phyloP scores from a whole-genome alignment of 2,113 vertebrate genomes.

The Epinephelus moara region DNA sequence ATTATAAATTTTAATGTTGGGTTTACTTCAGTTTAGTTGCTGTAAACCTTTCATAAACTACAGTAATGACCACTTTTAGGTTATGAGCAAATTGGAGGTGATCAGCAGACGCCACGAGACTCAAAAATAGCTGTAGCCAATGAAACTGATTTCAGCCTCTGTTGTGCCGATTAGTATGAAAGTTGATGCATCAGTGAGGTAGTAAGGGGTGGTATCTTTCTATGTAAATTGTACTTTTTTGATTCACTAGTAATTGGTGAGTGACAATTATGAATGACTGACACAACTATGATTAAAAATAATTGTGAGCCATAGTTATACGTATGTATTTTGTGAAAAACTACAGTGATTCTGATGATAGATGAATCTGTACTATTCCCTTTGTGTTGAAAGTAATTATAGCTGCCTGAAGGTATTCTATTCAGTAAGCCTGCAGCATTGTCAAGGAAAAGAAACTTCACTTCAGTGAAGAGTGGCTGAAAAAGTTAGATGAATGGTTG shows the following conservation, averaged over 20 bases:
- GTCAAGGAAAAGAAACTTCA: constrained; percentile 12
- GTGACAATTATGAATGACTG: not conserved
- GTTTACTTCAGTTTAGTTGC: not conserved
- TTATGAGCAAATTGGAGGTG: not conserved
- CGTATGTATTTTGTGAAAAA: no score
- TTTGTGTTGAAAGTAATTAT: constrained; percentile 11
- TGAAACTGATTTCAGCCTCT: not conserved
- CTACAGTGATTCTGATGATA: not conserved
- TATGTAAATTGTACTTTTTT: not conserved
- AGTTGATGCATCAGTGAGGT: not conserved
- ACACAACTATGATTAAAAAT: not conserved
- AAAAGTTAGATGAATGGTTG: not conserved
- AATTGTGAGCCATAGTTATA: not conserved
- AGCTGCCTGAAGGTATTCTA: constrained; percentile 4
- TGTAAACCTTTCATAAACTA: not conserved
- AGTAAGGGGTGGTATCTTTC: not conserved
- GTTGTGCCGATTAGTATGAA: no score
- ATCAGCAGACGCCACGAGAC: not conserved
- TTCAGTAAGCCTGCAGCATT: not conserved
- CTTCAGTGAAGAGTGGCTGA: constrained; percentile 3
- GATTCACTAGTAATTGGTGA: not conserved
- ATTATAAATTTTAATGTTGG: not conserved
- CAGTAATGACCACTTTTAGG: not conserved
- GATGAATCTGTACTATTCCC: not conserved
- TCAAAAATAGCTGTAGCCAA: not conserved